Percentiles rank a stretch among this genome's conserved stretches.
These are phyloP conservation scores for Pelecanoides urinatrix DNA, from an alignment of 2,113 vertebrate species.

Conservation along the genomic window DNA sequence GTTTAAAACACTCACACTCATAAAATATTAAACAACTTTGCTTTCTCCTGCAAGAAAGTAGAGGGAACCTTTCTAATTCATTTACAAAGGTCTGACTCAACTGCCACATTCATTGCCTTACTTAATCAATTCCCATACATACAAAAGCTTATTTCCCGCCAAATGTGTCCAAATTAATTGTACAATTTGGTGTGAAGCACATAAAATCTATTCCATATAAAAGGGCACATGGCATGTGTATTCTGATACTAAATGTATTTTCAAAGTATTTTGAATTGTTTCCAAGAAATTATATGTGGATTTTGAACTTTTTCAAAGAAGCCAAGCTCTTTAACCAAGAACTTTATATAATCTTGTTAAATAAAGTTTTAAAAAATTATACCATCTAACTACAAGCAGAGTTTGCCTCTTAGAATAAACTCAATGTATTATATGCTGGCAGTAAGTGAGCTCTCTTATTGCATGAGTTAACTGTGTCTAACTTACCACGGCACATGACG, in stretches of 20 bases:
- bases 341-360: not conserved
- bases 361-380: not conserved
- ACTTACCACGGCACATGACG: not conserved
- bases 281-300: not conserved
- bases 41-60: slow-evolving; percentile 54
- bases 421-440: not conserved
- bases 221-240: not conserved
- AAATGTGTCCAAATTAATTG: slow-evolving; percentile 35
- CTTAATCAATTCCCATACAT: slow-evolving; percentile 29
- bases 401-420: not conserved
- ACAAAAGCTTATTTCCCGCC: not conserved
- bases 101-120: slow-evolving; percentile 32
- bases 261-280: not conserved
- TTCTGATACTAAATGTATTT: not conserved
- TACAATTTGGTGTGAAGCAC: not conserved
- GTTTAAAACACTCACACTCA: slow-evolving; percentile 68
- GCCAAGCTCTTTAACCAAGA: not conserved
- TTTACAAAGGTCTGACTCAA: slow-evolving; percentile 55
- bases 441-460: not conserved
- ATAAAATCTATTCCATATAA: not conserved
- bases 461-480: not conserved
- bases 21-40: slow-evolving; percentile 67
- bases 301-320: not conserved
- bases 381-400: not conserved
- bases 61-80: slow-evolving; percentile 35